Evolutionary conservation across 1,140 invertebrate species (phyloP).

Genomic region (Drosophila parabipectinata): DNA sequence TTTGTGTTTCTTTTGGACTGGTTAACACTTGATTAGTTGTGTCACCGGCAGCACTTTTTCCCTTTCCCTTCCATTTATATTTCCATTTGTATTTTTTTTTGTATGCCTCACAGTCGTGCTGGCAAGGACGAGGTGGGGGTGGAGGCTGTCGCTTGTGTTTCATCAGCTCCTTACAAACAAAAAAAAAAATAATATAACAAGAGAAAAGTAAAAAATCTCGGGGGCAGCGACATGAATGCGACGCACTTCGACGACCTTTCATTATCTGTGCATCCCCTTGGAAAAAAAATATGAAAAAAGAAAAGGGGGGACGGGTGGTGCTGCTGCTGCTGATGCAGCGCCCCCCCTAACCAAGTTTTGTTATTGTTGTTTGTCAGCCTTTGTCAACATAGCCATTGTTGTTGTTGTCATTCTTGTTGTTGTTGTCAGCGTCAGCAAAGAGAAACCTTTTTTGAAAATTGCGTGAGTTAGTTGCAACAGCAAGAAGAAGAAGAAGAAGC

Average conservation of each 20-base stretch:
- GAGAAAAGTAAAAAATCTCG: slow-evolving; percentile 8
- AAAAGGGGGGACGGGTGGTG: background rate
- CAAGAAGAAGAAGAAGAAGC: slow-evolving; percentile 2
- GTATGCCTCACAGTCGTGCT: background rate
- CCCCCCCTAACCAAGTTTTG: slow-evolving; percentile 38
- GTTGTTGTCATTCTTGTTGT: slow-evolving; percentile 22
- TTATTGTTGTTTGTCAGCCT: slow-evolving; percentile 53
- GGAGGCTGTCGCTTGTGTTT: slow-evolving; percentile 24
- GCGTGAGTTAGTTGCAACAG: slow-evolving; percentile 67
- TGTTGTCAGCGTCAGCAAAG: slow-evolving; percentile 40
- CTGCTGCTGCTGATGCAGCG: background rate
- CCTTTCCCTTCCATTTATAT: slow-evolving; percentile 1
- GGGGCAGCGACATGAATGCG: slow-evolving; percentile 54
- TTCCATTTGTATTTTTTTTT: slow-evolving; percentile 3
- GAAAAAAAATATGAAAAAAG: background rate
- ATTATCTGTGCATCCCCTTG: slow-evolving; percentile 57
- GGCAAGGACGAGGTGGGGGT: slow-evolving; percentile 28
- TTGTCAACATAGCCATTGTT: slow-evolving; percentile 60
- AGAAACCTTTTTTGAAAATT: slow-evolving; percentile 70
- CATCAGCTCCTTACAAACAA: slow-evolving; percentile 30
- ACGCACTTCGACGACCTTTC: slow-evolving; percentile 80
- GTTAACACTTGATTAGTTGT: slow-evolving; percentile 70
- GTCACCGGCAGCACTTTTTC: slow-evolving; percentile 22
- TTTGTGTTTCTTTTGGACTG: slow-evolving; percentile 28
- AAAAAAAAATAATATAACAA: background rate